Evolutionary conservation across 2,113 vertebrate species (phyloP).

Genomic region (Lepisosteus osseus): DNA sequence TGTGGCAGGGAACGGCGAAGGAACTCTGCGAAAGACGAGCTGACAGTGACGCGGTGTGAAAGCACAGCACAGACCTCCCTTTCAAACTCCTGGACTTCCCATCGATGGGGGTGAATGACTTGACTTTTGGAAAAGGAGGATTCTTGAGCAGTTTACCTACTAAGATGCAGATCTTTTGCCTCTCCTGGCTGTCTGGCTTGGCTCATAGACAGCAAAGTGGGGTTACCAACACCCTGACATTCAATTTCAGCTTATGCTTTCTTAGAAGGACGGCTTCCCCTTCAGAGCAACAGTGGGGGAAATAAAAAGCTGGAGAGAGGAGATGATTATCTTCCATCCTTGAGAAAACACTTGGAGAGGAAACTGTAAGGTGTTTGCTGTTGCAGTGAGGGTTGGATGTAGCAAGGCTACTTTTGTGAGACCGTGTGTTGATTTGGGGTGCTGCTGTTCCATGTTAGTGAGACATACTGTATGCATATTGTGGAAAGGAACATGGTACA

Average conservation of each 20-base stretch:
- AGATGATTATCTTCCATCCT: not conserved
- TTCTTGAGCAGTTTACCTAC: too few relatives aligned
- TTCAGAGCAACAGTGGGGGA: not conserved
- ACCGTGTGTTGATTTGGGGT: conserved; percentile 6
- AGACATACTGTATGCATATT: not conserved
- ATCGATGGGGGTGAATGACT: not conserved
- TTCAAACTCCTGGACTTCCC: not conserved
- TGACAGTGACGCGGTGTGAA: too few relatives aligned
- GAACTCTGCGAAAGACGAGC: not conserved
- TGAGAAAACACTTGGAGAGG: not conserved
- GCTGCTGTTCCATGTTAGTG: not conserved
- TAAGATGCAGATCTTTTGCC: not conserved
- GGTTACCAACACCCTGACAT: not conserved
- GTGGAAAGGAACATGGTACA: too few relatives aligned
- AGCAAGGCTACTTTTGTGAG: not conserved
- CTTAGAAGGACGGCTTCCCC: not conserved
- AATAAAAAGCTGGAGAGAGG: not conserved
- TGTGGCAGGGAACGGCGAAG: not conserved
- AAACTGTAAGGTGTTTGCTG: not conserved
- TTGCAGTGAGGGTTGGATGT: not conserved
- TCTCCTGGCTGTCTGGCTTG: not conserved
- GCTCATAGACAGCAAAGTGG: not conserved
- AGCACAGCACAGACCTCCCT: too few relatives aligned
- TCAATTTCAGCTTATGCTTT: not conserved
- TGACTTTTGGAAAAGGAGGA: too few relatives aligned